Percentiles rank a stretch among this genome's conserved stretches.
These are phyloP conservation scores for Ormyrus pomaceus DNA, from an alignment of 2,888 invertebrate species.

Conservation along the genomic window DNA sequence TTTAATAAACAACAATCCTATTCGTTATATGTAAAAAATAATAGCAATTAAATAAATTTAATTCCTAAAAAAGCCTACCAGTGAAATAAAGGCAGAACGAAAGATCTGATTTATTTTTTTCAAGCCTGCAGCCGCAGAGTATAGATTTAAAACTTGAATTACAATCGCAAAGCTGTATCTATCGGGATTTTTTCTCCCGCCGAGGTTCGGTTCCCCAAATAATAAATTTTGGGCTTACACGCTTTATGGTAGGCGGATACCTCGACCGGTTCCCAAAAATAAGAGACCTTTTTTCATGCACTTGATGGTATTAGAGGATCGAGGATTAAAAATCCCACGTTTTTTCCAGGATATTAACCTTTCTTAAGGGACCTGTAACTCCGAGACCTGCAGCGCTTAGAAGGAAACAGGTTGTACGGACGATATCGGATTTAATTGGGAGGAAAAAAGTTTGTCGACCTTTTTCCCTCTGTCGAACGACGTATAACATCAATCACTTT, in stretches of 20 bases:
- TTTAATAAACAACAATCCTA: no score
- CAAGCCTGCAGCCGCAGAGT: neutral
- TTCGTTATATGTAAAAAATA: neutral
- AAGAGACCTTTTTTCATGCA: slow-evolving; percentile 25
- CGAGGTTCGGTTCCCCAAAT: slow-evolving; percentile 39
- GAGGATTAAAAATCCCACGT: slow-evolving; percentile 37
- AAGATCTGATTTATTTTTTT: neutral
- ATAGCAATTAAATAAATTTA: neutral
- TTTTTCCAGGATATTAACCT: slow-evolving; percentile 29
- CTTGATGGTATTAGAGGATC: slow-evolving; percentile 50
- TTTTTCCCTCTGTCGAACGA: neutral
- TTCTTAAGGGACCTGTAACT: slow-evolving; percentile 6
- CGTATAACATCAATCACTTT: slow-evolving; percentile 8
- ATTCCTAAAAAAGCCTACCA: neutral
- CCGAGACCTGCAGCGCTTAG: slow-evolving; percentile 4
- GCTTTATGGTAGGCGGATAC: neutral
- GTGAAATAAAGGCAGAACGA: no score
- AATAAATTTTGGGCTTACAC: slow-evolving; percentile 49
- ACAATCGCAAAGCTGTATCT: slow-evolving; percentile 29
- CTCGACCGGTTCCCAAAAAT: slow-evolving; percentile 39
- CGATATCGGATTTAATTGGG: slow-evolving; percentile 38
- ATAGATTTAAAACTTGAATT: neutral
- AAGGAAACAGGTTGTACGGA: slow-evolving; percentile 37
- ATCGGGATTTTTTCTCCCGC: slow-evolving; percentile 7
- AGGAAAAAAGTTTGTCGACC: slow-evolving; percentile 36